Percentiles rank a stretch among this genome's conserved stretches.
Conservation (phyloP, 2,113 vertebrate genomes). For the Uropsilus gracilis region DNA sequence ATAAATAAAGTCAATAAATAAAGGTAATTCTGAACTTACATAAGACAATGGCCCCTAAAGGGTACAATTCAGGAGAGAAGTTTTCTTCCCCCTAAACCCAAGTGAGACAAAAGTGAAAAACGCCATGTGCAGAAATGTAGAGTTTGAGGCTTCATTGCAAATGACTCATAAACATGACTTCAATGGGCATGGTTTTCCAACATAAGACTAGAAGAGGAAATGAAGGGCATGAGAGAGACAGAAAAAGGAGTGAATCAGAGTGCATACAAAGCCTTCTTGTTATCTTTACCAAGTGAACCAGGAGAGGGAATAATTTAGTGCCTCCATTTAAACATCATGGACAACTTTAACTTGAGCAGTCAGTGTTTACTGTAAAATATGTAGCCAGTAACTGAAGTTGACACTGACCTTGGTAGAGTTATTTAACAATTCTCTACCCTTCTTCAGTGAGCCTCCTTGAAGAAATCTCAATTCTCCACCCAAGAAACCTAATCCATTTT, state of each 20-base stretch:
- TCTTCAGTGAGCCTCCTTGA: not conserved
- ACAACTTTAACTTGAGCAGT: not conserved
- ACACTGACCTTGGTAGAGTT: conserved; percentile 24
- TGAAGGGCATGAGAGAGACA: not conserved
- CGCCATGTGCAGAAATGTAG: not conserved
- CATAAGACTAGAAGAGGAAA: not conserved
- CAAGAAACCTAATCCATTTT: not conserved
- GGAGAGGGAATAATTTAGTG: not conserved
- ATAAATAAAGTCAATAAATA: not conserved
- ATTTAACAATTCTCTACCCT: not conserved
- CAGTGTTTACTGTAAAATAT: not conserved
- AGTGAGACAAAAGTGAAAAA: not conserved
- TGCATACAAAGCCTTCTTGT: rapidly evolving
- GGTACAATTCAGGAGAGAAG: not conserved
- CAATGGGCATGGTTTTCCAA: not conserved
- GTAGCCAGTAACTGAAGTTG: not conserved
- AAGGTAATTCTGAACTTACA: not conserved
- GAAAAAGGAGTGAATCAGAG: not conserved
- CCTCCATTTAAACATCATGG: not conserved
- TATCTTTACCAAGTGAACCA: not conserved
- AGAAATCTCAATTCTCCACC: not conserved
- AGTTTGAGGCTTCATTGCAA: not conserved
- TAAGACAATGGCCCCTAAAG: not conserved
- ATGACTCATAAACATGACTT: not conserved
- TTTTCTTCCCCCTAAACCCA: no score